Evolutionary conservation across 30 jellyfish, hydroid and myxozoan species (phyloP).

Genomic region (Chironex yamaguchii): DNA sequence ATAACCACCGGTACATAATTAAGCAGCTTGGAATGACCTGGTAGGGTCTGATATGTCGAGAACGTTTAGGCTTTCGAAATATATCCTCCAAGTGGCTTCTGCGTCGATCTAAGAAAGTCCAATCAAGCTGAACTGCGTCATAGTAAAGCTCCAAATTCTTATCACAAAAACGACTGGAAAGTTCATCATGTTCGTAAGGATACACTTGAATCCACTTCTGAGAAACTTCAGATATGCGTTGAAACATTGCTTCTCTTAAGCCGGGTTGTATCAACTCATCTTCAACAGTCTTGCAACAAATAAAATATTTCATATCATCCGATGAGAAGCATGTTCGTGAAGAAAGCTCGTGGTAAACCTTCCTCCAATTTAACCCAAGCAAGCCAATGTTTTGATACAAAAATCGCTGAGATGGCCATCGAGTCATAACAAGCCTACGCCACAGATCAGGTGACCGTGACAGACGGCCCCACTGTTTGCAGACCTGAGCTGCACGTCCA

Average conservation of each 20-base stretch:
- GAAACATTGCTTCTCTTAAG: conserved; percentile 83
- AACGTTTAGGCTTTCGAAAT: conserved; percentile 60
- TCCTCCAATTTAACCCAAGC: conserved; percentile 77
- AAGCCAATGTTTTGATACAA: conserved; percentile 65
- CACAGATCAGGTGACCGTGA: conserved; percentile 83
- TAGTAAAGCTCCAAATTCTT: conserved; percentile 90
- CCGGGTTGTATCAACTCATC: conserved; percentile 79
- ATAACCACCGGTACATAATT: conserved; percentile 93
- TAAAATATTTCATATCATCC: conserved; percentile 96
- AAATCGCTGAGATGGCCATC: conserved; percentile 97
- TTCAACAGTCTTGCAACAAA: conserved; percentile 86
- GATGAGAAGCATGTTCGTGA: conserved; percentile 91
- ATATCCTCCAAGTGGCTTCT: conserved; percentile 87
- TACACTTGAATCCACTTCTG: conserved; percentile 93
- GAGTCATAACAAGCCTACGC: conserved; percentile 72
- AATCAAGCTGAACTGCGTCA: conserved; percentile 76
- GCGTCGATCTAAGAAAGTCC: conserved; percentile 93
- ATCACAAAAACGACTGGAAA: conserved; percentile 45
- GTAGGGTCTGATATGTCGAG: conserved; percentile 91
- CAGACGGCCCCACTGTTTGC: conserved; percentile 85
- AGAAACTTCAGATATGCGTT: conserved; percentile 62
- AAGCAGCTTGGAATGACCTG: conserved; percentile 98
- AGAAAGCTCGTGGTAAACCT: conserved; percentile 71
- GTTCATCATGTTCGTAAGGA: conserved; percentile 87
- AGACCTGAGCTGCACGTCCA: conserved; percentile 51